Evolutionary conservation across 2,797 vertebrate species (phyloP).

Genomic region (Masticophis lateralis): DNA sequence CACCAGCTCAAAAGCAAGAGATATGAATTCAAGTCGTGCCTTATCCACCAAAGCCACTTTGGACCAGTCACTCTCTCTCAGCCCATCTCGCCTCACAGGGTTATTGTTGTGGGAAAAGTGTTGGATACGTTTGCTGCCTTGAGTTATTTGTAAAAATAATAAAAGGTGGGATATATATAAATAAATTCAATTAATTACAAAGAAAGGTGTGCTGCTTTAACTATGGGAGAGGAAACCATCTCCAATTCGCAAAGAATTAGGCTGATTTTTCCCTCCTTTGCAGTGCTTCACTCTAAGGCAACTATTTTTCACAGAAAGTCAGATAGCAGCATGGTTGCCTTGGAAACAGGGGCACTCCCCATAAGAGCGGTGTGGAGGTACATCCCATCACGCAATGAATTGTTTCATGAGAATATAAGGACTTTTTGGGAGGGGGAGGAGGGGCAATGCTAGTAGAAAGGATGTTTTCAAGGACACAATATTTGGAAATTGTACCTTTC

Average conservation of each 20-base stretch:
- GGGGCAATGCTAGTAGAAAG: not conserved
- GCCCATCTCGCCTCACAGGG: not conserved
- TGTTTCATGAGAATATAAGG: not conserved
- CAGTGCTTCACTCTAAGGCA: not conserved
- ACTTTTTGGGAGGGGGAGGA: not conserved
- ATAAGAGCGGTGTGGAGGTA: not conserved
- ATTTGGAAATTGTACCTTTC: not conserved
- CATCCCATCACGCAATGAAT: not conserved
- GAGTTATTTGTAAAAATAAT: not conserved
- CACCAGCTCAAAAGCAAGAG: not conserved
- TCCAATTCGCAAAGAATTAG: not conserved
- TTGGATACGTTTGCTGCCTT: not conserved
- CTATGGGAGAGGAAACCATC: not conserved
- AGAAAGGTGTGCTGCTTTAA: not conserved
- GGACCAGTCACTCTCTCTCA: not conserved
- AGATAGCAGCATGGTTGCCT: not conserved
- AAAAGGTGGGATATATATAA: not conserved
- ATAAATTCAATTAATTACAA: not conserved
- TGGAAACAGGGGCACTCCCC: not conserved
- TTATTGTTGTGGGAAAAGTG: not conserved
- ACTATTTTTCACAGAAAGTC: not conserved
- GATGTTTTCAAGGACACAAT: not conserved
- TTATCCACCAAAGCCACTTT: not conserved
- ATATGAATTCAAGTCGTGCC: not conserved
- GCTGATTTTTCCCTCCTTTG: not conserved